These are phyloP conservation scores for Loris lydekkerianus DNA, from an alignment of 2,797 vertebrate species.

Conservation along the genomic window DNA sequence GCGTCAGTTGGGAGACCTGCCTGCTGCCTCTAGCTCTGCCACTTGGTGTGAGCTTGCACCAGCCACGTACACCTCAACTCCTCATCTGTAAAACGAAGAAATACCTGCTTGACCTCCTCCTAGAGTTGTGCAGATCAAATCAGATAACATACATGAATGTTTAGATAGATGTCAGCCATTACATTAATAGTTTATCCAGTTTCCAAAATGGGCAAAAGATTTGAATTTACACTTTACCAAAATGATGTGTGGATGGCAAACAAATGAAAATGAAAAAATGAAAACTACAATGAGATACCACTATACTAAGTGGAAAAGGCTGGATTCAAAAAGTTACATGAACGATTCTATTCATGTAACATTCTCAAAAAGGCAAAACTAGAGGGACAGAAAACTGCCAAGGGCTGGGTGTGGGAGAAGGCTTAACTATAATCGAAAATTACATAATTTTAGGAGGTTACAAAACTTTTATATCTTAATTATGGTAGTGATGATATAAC, in stretches of 20 bases:
- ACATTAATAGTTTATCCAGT: background rate
- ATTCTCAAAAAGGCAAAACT: background rate
- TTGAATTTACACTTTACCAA: background rate
- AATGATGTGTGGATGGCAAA: background rate
- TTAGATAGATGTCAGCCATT: background rate
- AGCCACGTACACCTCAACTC: background rate
- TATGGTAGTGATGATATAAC: background rate
- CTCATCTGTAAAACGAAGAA: background rate
- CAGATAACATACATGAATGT: background rate
- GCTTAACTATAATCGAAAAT: background rate
- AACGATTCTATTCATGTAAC: background rate
- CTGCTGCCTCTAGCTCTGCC: background rate
- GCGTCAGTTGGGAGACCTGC: background rate
- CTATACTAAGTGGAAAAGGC: too few species aligned
- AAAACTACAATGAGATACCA: background rate
- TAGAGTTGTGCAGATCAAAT: background rate
- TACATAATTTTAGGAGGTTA: background rate
- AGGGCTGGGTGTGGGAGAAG: background rate
- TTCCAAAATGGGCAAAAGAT: constrained; percentile 22
- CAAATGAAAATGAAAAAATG: constrained; percentile 29
- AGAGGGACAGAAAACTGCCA: background rate
- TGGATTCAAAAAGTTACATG: background rate
- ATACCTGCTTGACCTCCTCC: background rate
- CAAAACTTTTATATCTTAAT: background rate
- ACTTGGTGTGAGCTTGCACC: background rate